Base-by-base conservation (phyloP, 2,888 invertebrate species). In the Azorinus chamasolen region DNA sequence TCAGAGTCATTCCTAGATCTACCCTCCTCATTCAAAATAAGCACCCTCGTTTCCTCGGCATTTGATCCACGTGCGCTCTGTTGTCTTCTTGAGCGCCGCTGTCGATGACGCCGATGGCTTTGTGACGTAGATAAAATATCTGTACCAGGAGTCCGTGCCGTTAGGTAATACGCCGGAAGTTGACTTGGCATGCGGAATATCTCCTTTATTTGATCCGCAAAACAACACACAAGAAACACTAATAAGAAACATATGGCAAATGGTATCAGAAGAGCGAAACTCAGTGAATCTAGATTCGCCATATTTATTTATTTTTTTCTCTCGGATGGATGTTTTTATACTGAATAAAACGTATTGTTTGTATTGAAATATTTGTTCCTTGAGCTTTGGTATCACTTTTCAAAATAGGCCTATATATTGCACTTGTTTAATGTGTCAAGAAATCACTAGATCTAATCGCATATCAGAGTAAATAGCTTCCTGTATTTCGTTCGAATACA, bases 201-300 rank as follows among this genome's bases (percentile, higher is more conserved):
- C 37, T 75, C 66, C 63, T 85, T 85, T n/a, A 85, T 64, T 53
- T 83, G 71, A 20, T 85, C 85, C 1, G 85, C 85, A 62, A 81
- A 85, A 62, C 85, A 85, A 32, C 85, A 85, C 14, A 85, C 83
- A 10, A 83, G 53, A 45, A 85, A 85, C 1, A 85, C 43, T 1
- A 85, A 50, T 16, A 83, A 58, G 54, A 85, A 85, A 65, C 83
- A 85, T 10, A 85, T 79, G 24, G 74, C 66, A 50, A 85, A 85
- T 22, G 85, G 85, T 64, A 85, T 83, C 18, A 85, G 43, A n/a
- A 85, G 59, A 27, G 83, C 79, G 39, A 83, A 64, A 46, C 85
- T 79, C 0, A 85, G 68, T 32, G 85, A 85, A 58, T 83, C 82
- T 57, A 84, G 69, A 22, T 70, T 51, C 37, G 72, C 53, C 72